Conservation (phyloP, 2,888 invertebrate species). For the Drosophila stalkeri region DNA sequence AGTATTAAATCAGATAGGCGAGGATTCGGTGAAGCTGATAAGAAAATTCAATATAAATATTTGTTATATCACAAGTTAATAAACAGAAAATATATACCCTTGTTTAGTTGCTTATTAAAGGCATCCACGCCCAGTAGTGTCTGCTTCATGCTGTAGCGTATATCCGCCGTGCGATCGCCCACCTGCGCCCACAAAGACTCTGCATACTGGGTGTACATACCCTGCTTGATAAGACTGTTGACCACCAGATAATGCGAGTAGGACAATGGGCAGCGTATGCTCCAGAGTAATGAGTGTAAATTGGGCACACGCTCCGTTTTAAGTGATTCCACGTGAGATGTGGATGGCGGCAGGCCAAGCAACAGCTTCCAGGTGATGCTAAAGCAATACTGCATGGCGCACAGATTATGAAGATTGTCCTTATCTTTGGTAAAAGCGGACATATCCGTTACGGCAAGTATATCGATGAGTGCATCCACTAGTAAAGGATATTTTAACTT, state of each 20-base stretch:
- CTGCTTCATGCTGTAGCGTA: slow-evolving; percentile 83
- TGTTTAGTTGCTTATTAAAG: slow-evolving; percentile 82
- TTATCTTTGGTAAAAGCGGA: slow-evolving; percentile 85
- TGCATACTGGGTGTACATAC: slow-evolving; percentile 92
- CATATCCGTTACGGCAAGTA: slow-evolving; percentile 92
- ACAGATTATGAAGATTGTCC: slow-evolving; percentile 87
- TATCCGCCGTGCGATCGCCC: slow-evolving; percentile 84
- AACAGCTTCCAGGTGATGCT: slow-evolving; percentile 88
- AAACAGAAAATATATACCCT: slow-evolving; percentile 6
- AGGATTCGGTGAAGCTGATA: slow-evolving; percentile 69
- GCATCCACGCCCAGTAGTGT: slow-evolving; percentile 83
- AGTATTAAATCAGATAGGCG: slow-evolving; percentile 83
- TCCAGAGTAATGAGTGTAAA: slow-evolving; percentile 95
- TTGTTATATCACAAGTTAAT: not conserved
- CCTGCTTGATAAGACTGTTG: slow-evolving; percentile 94
- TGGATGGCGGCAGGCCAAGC: slow-evolving; percentile 95
- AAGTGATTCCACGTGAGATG: slow-evolving; percentile 93
- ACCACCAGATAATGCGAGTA: slow-evolving; percentile 95
- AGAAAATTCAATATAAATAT: not conserved
- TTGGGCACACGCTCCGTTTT: slow-evolving; percentile 90
- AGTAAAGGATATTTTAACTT: slow-evolving; percentile 94
- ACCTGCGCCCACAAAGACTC: slow-evolving; percentile 84
- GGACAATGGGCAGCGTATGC: slow-evolving; percentile 92
- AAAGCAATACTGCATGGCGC: slow-evolving; percentile 96
- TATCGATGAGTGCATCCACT: slow-evolving; percentile 93